Base-by-base conservation (phyloP, 1,140 invertebrate species). In the Macrostomum lignano region DNA sequence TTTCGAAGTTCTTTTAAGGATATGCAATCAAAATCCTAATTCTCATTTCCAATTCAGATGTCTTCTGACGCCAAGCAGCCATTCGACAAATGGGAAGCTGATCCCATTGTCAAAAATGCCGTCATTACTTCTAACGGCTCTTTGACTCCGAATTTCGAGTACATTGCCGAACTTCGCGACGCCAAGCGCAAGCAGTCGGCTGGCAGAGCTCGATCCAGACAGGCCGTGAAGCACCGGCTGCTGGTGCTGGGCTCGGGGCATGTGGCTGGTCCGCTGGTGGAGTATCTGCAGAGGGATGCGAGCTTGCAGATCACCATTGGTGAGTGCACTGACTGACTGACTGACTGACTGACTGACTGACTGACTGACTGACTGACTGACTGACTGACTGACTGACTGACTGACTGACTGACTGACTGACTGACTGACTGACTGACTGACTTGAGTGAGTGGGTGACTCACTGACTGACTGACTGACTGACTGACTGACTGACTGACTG, bases 111-210 rank as follows among this genome's bases (percentile, higher is more conserved):
- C 11, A 63, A 72, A 44, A 71, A 71, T 44, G 79, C 84, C 6
- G 79, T 94, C 34, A 96, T 98, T 40, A 74, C 82, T 1, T 86
- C 77, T 40, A 91, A 94, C 49, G 84, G 84, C 29, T 61, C 66
- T 44, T 53, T 98, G 36, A 93, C 86, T 0, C 68, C 77, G 1
- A 73, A 74, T 46, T 94, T 73, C 57, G 70, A 88, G 55, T 98
- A 96, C 45, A 98, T 98, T 44, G 65, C 71, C 42, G 78, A 88
- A 30, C 55, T 98, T 3, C 65, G 86, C 39, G 63, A 56, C 34
- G 45, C 51, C 20, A 44, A 59, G 49, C 52, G 55, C 60, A 25
- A 47, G 37, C 54, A 61, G 48, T 54, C 33, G 11, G 38, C 41
- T 4, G 33, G 36, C 3, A 36, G 21, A 35, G 30, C 7, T 21